These are phyloP conservation scores for Ceratosolen solmsi DNA, from an alignment of 1,140 invertebrate species.

Conservation along the genomic window DNA sequence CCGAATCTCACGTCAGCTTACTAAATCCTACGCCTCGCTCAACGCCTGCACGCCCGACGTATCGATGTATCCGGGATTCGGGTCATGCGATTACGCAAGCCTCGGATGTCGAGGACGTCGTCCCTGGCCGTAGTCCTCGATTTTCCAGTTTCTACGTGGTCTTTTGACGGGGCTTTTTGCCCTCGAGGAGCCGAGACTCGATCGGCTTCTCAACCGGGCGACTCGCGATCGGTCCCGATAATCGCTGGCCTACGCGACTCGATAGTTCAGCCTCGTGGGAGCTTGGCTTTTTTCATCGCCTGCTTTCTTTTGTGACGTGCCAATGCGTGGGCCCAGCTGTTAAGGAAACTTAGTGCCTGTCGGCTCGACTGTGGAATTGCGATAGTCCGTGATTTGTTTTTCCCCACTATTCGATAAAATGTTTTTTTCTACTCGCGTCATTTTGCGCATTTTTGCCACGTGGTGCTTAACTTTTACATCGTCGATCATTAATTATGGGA, in stretches of 20 bases:
- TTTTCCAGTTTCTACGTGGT: neutral
- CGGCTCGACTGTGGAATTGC: neutral
- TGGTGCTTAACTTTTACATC: neutral
- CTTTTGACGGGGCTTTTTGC: neutral
- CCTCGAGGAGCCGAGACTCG: neutral
- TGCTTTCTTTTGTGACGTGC: slow-evolving; percentile 15
- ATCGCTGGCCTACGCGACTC: neutral
- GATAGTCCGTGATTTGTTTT: neutral
- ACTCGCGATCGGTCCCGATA: slow-evolving; percentile 37
- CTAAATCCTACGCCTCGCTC: neutral
- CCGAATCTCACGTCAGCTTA: neutral
- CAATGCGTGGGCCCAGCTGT: neutral
- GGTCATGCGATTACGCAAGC: neutral
- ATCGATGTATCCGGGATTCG: neutral
- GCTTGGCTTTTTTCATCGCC: slow-evolving; percentile 33
- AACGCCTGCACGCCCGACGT: neutral
- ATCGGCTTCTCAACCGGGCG: neutral
- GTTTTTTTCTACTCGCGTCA: neutral
- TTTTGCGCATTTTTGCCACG: neutral
- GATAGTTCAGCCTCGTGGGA: slow-evolving; percentile 26
- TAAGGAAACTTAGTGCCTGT: no score
- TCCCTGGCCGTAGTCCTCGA: neutral
- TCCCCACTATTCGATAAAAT: neutral
- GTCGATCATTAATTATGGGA: no score
- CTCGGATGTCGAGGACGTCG: neutral